phyloP scores from a whole-genome alignment of 2,888 invertebrate species.

The Coecobrya sp. region DNA sequence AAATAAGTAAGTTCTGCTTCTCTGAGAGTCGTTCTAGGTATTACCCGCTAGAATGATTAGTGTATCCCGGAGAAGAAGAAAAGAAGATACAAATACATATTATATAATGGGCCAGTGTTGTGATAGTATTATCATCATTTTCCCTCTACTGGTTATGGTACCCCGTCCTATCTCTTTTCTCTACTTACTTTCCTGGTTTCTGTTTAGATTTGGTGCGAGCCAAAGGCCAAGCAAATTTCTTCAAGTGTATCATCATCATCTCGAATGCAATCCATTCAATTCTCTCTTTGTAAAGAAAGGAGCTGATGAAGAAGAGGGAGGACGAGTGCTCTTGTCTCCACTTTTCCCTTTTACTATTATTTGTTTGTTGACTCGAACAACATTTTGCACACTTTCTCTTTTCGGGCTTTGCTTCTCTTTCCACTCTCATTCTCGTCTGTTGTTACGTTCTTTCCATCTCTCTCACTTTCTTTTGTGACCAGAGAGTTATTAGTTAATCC shows the following conservation, averaged over 20 bases:
- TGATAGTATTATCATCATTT: not conserved
- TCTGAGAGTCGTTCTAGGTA: not conserved
- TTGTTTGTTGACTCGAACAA: slow-evolving; percentile 72
- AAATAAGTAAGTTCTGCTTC: not conserved
- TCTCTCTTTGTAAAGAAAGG: slow-evolving; percentile 1
- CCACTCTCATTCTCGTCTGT: not conserved
- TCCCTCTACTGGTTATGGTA: not conserved
- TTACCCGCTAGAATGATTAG: slow-evolving; percentile 31
- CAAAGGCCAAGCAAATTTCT: slow-evolving; percentile 60
- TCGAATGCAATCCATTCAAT: slow-evolving; percentile 69
- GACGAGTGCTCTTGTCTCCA: slow-evolving; percentile 63
- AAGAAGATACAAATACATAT: not conserved
- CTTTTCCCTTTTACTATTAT: slow-evolving; percentile 57
- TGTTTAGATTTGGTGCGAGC: not conserved
- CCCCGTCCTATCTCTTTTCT: not conserved
- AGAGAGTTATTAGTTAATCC: slow-evolving; percentile 18
- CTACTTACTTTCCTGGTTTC: not conserved
- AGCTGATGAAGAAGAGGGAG: slow-evolving; percentile 27
- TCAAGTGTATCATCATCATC: slow-evolving; percentile 42
- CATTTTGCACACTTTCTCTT: slow-evolving; percentile 59
- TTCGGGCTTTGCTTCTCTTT: not conserved
- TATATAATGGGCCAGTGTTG: not conserved
- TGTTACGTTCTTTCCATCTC: slow-evolving; percentile 1
- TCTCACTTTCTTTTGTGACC: not conserved
- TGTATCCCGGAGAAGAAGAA: not conserved